These are phyloP conservation scores for Pantala flavescens DNA, from an alignment of 1,140 invertebrate genomes.

Conservation along the genomic window DNA sequence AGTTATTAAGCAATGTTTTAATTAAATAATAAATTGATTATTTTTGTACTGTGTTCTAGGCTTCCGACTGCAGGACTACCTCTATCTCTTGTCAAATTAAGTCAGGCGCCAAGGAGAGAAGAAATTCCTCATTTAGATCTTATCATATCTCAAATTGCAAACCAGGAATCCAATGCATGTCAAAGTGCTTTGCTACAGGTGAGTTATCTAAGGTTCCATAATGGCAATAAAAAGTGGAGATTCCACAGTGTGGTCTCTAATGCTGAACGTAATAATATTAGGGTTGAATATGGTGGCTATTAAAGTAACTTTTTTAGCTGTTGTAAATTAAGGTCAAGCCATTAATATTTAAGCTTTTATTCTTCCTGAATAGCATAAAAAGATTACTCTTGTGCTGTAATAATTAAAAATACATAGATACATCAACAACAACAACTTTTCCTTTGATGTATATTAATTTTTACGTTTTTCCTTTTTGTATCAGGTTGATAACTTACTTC, in stretches of 20 bases:
- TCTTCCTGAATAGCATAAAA: too few species aligned
- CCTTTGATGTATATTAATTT: not conserved
- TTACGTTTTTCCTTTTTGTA: slow-evolving; percentile 15
- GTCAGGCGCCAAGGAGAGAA: not conserved
- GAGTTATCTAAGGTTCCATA: too few species aligned
- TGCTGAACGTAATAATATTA: too few species aligned
- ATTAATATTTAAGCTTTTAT: too few species aligned
- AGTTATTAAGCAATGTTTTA: not conserved
- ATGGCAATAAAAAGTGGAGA: too few species aligned
- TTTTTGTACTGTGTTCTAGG: not conserved
- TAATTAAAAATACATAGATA: too few species aligned
- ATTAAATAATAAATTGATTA: not conserved
- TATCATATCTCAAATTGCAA: slow-evolving; percentile 1
- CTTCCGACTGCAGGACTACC: not conserved
- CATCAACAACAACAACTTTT: too few species aligned
- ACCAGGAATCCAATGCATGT: not conserved
- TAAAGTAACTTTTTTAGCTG: too few species aligned
- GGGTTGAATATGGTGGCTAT: too few species aligned
- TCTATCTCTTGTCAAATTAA: not conserved
- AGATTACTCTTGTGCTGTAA: too few species aligned
- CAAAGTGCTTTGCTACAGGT: not conserved
- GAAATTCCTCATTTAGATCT: not conserved
- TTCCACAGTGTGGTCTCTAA: too few species aligned
- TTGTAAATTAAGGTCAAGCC: too few species aligned
- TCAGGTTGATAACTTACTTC: slow-evolving; percentile 36